phyloP scores from a whole-genome alignment of 2,888 invertebrate genomes.

The Eurytoma californica region DNA sequence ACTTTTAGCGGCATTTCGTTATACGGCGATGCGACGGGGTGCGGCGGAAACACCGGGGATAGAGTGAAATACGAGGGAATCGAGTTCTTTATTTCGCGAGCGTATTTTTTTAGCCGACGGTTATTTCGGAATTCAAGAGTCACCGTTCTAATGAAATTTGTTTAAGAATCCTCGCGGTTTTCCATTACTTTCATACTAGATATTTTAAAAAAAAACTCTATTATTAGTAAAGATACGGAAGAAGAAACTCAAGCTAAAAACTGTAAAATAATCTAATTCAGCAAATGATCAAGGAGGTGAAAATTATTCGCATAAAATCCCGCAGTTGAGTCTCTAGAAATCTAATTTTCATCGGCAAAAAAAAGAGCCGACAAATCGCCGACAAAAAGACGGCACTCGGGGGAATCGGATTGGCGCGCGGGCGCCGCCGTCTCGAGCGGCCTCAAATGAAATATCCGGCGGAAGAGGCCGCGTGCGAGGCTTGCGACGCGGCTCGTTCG shows the following conservation, averaged over 20 bases:
- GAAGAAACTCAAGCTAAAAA: too few species aligned
- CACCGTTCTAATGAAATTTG: not conserved
- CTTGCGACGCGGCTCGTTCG: not conserved
- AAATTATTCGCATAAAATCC: too few species aligned
- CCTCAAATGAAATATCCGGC: not conserved
- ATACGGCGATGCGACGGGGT: not conserved
- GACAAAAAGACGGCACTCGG: slow-evolving; percentile 10
- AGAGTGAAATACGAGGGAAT: not conserved
- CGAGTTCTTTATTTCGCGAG: not conserved
- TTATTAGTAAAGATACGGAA: too few species aligned
- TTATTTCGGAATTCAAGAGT: not conserved
- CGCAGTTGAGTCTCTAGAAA: too few species aligned
- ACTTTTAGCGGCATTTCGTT: slow-evolving; percentile 36
- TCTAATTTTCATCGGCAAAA: too few species aligned
- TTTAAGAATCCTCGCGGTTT: not conserved
- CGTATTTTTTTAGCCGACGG: not conserved
- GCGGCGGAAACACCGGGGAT: not conserved
- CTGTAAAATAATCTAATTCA: too few species aligned
- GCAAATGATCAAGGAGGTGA: too few species aligned
- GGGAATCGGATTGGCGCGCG: not conserved
- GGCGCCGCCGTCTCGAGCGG: not conserved
- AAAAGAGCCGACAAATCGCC: too few species aligned
- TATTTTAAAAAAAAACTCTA: too few species aligned
- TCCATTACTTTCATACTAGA: not conserved
- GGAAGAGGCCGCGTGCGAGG: not conserved